phyloP scores from a whole-genome alignment of 2,888 invertebrate genomes.

The Pyrrhosoma nymphula region DNA sequence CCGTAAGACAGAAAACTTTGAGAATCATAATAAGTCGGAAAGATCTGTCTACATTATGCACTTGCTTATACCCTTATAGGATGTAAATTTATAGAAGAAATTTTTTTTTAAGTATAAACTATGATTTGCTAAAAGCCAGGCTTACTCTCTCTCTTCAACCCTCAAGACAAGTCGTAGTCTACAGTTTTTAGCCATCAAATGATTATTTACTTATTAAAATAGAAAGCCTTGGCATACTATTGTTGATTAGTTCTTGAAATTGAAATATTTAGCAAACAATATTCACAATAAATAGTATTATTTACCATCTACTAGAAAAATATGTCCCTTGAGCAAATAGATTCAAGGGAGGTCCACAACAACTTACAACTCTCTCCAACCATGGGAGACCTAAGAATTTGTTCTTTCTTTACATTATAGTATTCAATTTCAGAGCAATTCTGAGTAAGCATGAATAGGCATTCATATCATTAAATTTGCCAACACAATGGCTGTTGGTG shows the following conservation, averaged over 20 bases:
- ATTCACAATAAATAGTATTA: constrained; percentile 63
- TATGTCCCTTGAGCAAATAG: constrained; percentile 64
- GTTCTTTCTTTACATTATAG: constrained; percentile 39
- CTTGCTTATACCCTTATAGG: constrained; percentile 22
- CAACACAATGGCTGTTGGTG: background rate
- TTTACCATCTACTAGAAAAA: constrained; percentile 66
- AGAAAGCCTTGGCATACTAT: constrained; percentile 64
- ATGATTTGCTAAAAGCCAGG: constrained; percentile 58
- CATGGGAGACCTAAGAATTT: constrained; percentile 62
- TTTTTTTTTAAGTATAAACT: constrained; percentile 52
- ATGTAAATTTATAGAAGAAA: constrained; percentile 59
- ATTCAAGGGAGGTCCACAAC: constrained; percentile 63
- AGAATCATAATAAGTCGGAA: background rate
- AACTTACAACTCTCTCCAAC: constrained; percentile 57
- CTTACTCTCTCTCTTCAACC: constrained; percentile 51
- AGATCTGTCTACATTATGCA: constrained; percentile 1
- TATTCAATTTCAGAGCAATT: constrained; percentile 50
- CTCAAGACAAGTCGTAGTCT: constrained; percentile 43
- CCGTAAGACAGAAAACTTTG: background rate
- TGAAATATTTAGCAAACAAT: constrained; percentile 61
- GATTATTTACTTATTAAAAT: constrained; percentile 65
- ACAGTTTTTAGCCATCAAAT: constrained; percentile 53
- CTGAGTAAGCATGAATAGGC: constrained; percentile 50
- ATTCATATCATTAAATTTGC: background rate
- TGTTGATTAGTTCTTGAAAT: constrained; percentile 56